Percentiles rank a stretch among this genome's conserved stretches.
phyloP scores from a whole-genome alignment of 2,797 vertebrate species.

The Lutjanus argentimaculatus region DNA sequence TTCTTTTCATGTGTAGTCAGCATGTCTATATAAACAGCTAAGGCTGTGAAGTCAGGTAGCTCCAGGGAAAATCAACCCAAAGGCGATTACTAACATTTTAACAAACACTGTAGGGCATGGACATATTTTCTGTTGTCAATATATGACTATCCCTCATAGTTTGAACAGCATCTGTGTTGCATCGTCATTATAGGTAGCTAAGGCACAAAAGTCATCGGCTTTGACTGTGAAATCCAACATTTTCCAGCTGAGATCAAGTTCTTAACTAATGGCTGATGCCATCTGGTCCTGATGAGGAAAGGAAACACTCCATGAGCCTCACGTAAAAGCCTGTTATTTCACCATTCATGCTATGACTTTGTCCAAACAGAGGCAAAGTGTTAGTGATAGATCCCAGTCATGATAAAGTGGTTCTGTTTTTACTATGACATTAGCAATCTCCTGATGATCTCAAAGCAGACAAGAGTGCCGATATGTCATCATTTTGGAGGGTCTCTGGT shows the following conservation, averaged over 20 bases:
- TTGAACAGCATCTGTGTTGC: constrained; percentile 65
- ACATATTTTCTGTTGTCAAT: constrained; percentile 36
- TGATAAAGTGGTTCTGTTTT: constrained; percentile 67
- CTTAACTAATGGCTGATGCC: constrained; percentile 74
- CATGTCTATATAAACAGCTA: constrained; percentile 42
- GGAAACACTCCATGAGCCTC: constrained; percentile 61
- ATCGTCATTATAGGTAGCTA: constrained; percentile 71
- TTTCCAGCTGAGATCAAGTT: constrained; percentile 75
- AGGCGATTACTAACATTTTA: constrained; percentile 41
- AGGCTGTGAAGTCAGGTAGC: constrained; percentile 22
- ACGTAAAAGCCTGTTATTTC: constrained; percentile 47
- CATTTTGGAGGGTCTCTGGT: constrained; percentile 3
- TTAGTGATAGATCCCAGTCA: constrained; percentile 65
- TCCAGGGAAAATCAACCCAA: constrained; percentile 35
- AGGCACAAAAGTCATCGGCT: constrained; percentile 31
- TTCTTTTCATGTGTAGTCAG: constrained; percentile 40
- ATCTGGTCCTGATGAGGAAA: constrained; percentile 81
- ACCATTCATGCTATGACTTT: constrained; percentile 43
- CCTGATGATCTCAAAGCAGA: constrained; percentile 51
- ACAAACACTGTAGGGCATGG: constrained; percentile 53
- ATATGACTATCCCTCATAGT: constrained; percentile 36
- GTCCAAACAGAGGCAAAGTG: constrained; percentile 71
- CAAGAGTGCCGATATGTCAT: constrained; percentile 14
- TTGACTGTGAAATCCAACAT: constrained; percentile 72
- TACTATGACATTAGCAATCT: constrained; percentile 60